These are phyloP conservation scores for Sinosuthora webbiana DNA, from an alignment of 2,113 vertebrate genomes.

Conservation along the genomic window DNA sequence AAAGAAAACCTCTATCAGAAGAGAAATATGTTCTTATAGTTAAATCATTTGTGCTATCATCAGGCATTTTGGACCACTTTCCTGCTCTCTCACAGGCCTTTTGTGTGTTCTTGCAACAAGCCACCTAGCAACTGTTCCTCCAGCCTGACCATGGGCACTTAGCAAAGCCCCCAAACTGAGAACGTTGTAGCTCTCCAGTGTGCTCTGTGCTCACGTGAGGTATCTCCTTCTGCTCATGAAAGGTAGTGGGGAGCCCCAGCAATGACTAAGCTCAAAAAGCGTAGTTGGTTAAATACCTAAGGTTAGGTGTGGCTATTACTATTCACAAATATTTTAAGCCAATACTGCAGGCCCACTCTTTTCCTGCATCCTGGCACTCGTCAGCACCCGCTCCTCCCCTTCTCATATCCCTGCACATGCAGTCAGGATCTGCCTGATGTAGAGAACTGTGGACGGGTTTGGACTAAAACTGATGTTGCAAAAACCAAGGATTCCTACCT, in stretches of 20 bases:
- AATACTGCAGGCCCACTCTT: not conserved
- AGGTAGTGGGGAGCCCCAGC: not conserved
- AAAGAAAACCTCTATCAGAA: not conserved
- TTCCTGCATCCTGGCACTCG: not conserved
- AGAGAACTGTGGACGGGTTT: not conserved
- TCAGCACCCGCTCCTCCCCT: not conserved
- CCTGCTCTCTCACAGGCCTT: not conserved
- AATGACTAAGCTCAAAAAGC: not conserved
- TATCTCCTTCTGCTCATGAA: accelerated
- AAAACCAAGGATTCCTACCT: not conserved
- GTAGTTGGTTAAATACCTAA: not conserved
- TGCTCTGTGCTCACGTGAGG: accelerated
- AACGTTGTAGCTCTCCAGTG: not conserved
- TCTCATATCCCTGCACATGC: not conserved
- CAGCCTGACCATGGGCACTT: not conserved
- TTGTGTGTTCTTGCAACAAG: not conserved
- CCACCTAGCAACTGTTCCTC: not conserved
- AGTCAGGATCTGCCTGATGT: not conserved
- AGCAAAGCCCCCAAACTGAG: not conserved
- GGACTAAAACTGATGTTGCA: not conserved
- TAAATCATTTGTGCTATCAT: not conserved
- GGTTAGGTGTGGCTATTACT: not conserved
- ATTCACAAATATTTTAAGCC: not conserved
- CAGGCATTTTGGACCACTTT: not conserved
- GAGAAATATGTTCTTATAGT: not conserved